Conservation (phyloP, 2,888 invertebrate species). For the Cataglyphis rosenhaueri region DNA sequence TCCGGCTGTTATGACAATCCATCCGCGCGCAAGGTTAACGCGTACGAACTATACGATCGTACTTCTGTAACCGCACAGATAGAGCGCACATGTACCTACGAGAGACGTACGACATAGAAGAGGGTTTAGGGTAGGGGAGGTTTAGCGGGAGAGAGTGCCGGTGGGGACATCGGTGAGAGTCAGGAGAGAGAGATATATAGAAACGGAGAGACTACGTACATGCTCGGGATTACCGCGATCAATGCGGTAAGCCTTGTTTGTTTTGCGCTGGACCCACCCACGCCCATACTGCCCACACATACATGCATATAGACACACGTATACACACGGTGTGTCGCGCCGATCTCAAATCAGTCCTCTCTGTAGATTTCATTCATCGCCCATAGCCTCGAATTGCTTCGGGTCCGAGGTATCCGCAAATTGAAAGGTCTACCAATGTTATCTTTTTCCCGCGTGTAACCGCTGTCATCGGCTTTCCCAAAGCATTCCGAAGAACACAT, state of each 20-base stretch:
- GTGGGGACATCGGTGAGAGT: conserved; percentile 64
- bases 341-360: conserved; percentile 71
- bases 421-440: conserved; percentile 51
- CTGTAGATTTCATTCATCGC: conserved; percentile 75
- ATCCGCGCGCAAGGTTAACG: conserved; percentile 73
- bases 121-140: conserved; percentile 59
- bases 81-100: conserved; percentile 64
- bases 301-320: neutral
- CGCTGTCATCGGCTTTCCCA: conserved; percentile 51
- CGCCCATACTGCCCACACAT: conserved; percentile 63
- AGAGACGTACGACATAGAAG: conserved; percentile 61
- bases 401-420: conserved; percentile 46
- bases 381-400: conserved; percentile 64
- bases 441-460: conserved; percentile 32
- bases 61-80: conserved; percentile 62
- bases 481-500: conserved; percentile 38
- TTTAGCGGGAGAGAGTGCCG: conserved; percentile 45
- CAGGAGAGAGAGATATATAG: conserved; percentile 65
- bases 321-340: conserved; percentile 49
- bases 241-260: conserved; percentile 84
- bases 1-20: conserved; percentile 82
- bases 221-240: conserved; percentile 83
- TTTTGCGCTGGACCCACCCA: conserved; percentile 78
- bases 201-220: conserved; percentile 74
- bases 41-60: conserved; percentile 52